Base-by-base conservation (phyloP, 2,113 vertebrate genomes). In the Takifugu flavidus region DNA sequence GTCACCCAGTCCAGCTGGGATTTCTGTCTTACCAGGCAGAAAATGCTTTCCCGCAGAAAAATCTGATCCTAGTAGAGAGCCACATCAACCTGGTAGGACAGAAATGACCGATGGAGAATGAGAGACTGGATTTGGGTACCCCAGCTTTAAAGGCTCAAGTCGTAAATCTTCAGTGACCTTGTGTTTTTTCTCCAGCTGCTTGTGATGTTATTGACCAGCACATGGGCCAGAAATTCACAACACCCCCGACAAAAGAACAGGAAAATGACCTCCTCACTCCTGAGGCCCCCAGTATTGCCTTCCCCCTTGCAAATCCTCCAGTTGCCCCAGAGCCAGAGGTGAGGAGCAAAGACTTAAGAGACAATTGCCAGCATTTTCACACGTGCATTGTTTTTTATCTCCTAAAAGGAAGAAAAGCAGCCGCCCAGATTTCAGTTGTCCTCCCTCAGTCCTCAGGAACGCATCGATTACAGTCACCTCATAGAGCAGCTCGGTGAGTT, bases 401-500 rank as follows among this genome's bases (percentile, higher is more conserved):
- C 61, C 28, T 66, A 67, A 55, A 77, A 92, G 77, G 72, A 77
- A 54, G 76, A 84, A 74, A 90, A 89, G 58, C 58, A 73, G 13
- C 80, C 81, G 0, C 92, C 91, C 47, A 91, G 91, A 79, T 99
- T 99, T 80, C 95, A 98, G 87, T 82, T 99, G 62, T 99, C 97
- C 60, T 98, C 95, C 29, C 92, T 99, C 81, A 96, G 92, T 86
- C 95, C 96, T 72, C 95, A 98, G 83, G 96, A 99, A 70, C 93
- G 95, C 83, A 92, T 98, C 52, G 93, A 98, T 87, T 99, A 98
- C 89, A 95, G 92, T 81, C 93, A 95, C 74, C 91, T 99, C 65
- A 99, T 99, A 80, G 95, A 99, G 85, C 86, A 98, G 89, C 89
- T 99, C 58, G 96, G 97, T 99, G 89, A 79, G 70, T 64, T n/a